These are phyloP conservation scores for Pygocentrus nattereri DNA, from an alignment of 2,797 vertebrate species.

Conservation along the genomic window DNA sequence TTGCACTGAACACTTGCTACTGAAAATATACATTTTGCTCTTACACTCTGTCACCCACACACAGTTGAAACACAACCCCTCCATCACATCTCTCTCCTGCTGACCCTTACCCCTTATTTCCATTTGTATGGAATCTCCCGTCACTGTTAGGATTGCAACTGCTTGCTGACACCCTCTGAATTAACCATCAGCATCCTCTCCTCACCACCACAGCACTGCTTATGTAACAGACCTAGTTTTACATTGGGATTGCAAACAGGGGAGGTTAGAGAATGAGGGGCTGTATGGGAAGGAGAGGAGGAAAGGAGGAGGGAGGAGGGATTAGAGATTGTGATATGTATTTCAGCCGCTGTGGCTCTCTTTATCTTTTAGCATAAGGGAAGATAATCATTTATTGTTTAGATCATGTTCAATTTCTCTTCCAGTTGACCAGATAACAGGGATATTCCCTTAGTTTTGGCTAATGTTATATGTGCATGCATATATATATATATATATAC, in stretches of 20 bases:
- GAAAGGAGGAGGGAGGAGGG: slow-evolving; percentile 4
- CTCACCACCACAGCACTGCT: slow-evolving; percentile 36
- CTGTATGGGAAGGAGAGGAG: slow-evolving; percentile 21
- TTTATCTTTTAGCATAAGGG: not conserved
- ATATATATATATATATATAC: too few relatives aligned
- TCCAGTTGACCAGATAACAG: too few relatives aligned
- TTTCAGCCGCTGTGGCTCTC: not conserved
- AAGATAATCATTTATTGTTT: not conserved
- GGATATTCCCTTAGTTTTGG: too few relatives aligned
- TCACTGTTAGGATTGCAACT: slow-evolving; percentile 1
- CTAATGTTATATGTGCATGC: too few relatives aligned
- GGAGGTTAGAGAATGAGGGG: slow-evolving; percentile 11
- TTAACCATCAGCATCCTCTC: slow-evolving; percentile 50
- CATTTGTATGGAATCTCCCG: slow-evolving; percentile 71
- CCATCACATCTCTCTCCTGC: not conserved
- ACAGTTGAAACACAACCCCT: not conserved
- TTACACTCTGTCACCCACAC: not conserved
- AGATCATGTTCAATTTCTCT: too few relatives aligned
- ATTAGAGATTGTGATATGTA: too few relatives aligned
- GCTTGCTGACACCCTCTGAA: slow-evolving; percentile 5
- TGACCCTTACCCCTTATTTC: slow-evolving; percentile 66
- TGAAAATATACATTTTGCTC: not conserved
- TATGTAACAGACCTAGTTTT: slow-evolving; percentile 75
- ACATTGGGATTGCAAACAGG: slow-evolving; percentile 47
- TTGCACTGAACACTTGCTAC: too few relatives aligned